Conservation (phyloP, 1,140 invertebrate species). For the Drosophila nikananu region DNA sequence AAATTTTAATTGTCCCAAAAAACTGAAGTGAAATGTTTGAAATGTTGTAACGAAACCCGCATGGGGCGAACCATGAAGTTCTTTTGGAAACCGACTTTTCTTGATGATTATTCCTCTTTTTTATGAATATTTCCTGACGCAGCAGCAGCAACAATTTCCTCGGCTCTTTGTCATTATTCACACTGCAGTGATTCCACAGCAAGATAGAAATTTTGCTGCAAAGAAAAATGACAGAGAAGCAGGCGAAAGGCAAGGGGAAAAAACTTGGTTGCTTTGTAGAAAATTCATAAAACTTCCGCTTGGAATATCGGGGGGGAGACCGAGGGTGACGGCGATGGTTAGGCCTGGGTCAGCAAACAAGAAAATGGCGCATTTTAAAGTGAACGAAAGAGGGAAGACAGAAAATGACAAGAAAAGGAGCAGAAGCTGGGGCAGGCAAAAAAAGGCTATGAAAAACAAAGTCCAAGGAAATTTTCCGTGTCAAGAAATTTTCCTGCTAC, state of each 20-base stretch:
- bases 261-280: conserved; percentile 78
- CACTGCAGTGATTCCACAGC: conserved; percentile 79
- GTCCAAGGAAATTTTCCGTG: conserved; percentile 61
- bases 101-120: conserved; percentile 57
- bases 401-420: conserved; percentile 1
- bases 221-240: conserved; percentile 18
- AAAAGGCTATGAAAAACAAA: conserved; percentile 36
- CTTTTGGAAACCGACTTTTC: conserved; percentile 32
- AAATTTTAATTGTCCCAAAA: conserved; percentile 25
- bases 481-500: conserved; percentile 50
- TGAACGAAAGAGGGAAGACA: conserved; percentile 16
- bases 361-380: conserved; percentile 84
- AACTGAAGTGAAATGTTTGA: conserved; percentile 18
- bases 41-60: conserved; percentile 61
- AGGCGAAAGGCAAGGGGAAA: conserved; percentile 37
- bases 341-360: conserved; percentile 64
- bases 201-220: conserved; percentile 45
- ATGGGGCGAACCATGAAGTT: conserved; percentile 45
- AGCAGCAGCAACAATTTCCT: conserved; percentile 51
- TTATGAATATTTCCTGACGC: conserved; percentile 79
- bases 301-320: conserved; percentile 29
- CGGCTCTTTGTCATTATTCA: conserved; percentile 65
- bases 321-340: neutral
- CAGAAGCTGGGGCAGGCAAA: too few species aligned
- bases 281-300: conserved; percentile 84